Conservation (phyloP, 2,797 vertebrate species). For the Macrochelys suwanniensis region DNA sequence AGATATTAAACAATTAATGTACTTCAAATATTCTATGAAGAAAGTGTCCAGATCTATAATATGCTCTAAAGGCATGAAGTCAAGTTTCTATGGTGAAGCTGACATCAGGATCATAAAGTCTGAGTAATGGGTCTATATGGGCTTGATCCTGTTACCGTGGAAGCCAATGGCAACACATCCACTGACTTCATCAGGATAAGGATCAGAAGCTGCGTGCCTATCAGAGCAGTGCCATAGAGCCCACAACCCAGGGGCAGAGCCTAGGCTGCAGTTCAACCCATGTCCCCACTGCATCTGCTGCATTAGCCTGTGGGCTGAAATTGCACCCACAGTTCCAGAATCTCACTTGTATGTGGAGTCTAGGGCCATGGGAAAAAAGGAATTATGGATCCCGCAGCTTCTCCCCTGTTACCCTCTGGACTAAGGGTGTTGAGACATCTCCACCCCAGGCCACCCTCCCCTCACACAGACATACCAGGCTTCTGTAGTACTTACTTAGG, state of each 20-base stretch:
- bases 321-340: background rate
- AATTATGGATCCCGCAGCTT: background rate
- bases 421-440: background rate
- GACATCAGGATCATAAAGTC: background rate
- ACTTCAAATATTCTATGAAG: background rate
- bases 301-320: too few relatives aligned
- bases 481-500: background rate
- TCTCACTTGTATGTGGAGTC: background rate
- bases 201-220: background rate
- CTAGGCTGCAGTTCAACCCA: background rate
- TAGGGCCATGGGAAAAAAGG: background rate
- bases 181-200: background rate
- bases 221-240: background rate
- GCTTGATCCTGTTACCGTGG: background rate
- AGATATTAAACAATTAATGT: constrained; percentile 28
- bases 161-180: background rate
- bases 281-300: background rate
- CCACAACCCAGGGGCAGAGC: background rate
- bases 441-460: background rate
- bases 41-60: constrained; percentile 4
- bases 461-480: background rate
- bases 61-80: background rate
- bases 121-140: background rate
- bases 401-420: background rate
- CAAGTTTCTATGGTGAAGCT: background rate